Evolutionary conservation across 2,797 vertebrate genomes (phyloP).

Genomic region (Pseudochirops corinnae): DNA sequence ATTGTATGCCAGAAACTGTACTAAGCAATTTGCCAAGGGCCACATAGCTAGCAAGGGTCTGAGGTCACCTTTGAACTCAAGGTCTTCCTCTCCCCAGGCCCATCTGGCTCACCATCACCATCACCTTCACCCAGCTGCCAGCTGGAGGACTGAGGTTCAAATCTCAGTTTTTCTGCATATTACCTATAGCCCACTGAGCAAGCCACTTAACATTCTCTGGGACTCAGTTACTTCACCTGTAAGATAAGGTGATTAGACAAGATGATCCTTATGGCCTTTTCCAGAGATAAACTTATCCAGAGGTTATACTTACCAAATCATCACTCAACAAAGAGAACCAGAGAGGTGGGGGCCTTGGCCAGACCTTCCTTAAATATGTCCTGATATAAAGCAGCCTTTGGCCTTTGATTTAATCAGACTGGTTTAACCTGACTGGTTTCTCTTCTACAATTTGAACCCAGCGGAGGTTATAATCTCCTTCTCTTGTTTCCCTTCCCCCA

Average conservation of each 20-base stretch:
- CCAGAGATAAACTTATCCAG: background rate
- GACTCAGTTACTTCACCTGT: background rate
- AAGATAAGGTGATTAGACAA: background rate
- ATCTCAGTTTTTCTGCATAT: background rate
- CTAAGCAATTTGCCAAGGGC: background rate
- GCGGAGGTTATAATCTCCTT: background rate
- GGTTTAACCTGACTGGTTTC: background rate
- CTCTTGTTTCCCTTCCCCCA: background rate
- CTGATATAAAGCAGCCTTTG: background rate
- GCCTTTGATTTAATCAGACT: background rate
- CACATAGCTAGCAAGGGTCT: background rate
- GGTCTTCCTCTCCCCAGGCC: background rate
- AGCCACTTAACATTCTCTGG: background rate
- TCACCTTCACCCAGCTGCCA: background rate
- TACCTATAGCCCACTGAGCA: background rate
- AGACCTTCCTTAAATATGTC: background rate
- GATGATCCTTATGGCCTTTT: background rate
- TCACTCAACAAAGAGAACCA: background rate
- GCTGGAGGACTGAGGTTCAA: background rate
- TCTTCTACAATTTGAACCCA: background rate
- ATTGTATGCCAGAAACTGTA: background rate
- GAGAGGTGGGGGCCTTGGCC: background rate
- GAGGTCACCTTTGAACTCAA: background rate
- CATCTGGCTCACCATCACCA: background rate
- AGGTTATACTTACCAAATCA: background rate